phyloP scores from a whole-genome alignment of 1,140 invertebrate genomes.

The Reticulitermes speratus region DNA sequence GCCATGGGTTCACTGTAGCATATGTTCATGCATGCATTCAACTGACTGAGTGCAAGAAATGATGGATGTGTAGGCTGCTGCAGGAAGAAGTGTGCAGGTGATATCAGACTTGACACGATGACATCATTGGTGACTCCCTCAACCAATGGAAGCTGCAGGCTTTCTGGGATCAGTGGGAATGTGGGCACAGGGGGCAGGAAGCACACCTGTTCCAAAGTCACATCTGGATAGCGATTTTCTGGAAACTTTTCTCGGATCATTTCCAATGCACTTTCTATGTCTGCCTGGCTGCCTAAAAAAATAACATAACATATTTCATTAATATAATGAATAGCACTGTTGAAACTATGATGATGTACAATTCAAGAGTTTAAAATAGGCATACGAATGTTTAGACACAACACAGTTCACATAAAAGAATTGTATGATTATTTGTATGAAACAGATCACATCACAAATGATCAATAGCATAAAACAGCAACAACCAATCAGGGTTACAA shows the following conservation, averaged over 20 bases:
- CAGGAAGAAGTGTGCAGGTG: constrained; percentile 85
- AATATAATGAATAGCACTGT: too few species aligned
- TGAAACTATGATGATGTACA: too few species aligned
- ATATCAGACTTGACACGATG: constrained; percentile 78
- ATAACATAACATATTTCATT: constrained; percentile 26
- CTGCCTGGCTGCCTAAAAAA: constrained; percentile 61
- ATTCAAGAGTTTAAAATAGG: too few species aligned
- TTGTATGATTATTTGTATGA: too few species aligned
- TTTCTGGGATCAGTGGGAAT: constrained; percentile 47
- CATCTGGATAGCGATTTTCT: constrained; percentile 69
- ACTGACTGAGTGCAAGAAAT: constrained; percentile 72
- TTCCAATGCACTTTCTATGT: constrained; percentile 75
- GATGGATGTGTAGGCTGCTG: constrained; percentile 93
- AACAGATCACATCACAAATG: too few species aligned
- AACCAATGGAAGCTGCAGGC: constrained; percentile 72
- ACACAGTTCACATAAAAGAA: too few species aligned
- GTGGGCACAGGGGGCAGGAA: constrained; percentile 57
- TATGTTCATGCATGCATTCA: constrained; percentile 72
- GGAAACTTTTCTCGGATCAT: constrained; percentile 85
- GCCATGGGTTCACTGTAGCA: constrained; percentile 64
- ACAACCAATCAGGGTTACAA: too few species aligned
- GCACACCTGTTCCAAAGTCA: constrained; percentile 76
- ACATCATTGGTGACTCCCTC: constrained; percentile 93
- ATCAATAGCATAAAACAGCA: too few species aligned
- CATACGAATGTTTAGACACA: too few species aligned